phyloP scores from a whole-genome alignment of 1,140 invertebrate species.

The Tetramorium alpestre region DNA sequence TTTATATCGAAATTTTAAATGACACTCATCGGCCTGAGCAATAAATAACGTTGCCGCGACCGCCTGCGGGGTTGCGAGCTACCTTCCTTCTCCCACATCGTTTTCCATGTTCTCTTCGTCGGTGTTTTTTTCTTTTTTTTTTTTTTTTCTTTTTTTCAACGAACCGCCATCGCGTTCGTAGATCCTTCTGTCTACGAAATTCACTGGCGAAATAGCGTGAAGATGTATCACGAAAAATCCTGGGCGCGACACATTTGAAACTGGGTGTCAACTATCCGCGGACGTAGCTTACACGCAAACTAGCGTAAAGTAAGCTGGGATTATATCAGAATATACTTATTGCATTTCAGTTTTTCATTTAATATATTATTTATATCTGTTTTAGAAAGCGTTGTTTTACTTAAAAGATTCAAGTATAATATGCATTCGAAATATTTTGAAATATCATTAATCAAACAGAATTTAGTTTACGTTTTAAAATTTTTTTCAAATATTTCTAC shows the following conservation, averaged over 20 bases:
- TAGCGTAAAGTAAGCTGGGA: not conserved
- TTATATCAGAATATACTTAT: not conserved
- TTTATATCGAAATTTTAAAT: constrained; percentile 85
- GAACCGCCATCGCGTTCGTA: not conserved
- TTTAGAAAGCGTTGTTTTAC: not conserved
- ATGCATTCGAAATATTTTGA: not conserved
- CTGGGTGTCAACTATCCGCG: not conserved
- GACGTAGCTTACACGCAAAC: not conserved
- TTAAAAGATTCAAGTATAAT: not conserved
- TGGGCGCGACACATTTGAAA: not conserved
- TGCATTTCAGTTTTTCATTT: not conserved
- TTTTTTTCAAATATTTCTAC: not conserved
- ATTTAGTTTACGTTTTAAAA: not conserved
- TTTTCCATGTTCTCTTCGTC: constrained; percentile 3
- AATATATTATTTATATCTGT: constrained; percentile 9
- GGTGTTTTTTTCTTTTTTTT: not conserved
- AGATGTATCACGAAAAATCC: constrained; percentile 41
- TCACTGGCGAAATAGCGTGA: constrained; percentile 33
- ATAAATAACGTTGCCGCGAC: constrained; percentile 78
- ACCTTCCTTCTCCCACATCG: not conserved
- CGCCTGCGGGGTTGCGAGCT: constrained; percentile 35
- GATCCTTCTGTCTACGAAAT: constrained; percentile 49
- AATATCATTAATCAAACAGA: not conserved
- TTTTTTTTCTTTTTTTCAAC: constrained; percentile 39
- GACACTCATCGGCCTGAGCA: constrained; percentile 80